Conservation (phyloP, 2,888 invertebrate species). For the Aporophyla lueneburgensis region DNA sequence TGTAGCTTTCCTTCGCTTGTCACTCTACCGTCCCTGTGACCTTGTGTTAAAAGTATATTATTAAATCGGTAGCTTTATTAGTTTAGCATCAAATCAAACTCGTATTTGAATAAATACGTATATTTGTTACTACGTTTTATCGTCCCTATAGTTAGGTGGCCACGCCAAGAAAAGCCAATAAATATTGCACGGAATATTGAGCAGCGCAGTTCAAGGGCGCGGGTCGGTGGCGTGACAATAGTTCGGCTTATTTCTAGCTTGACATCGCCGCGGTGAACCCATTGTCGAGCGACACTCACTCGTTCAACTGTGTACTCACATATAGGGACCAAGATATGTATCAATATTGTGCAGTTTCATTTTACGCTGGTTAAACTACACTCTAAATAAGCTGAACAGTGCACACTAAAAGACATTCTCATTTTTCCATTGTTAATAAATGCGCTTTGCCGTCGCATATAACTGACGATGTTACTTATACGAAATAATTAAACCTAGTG, state of each 20-base stretch:
- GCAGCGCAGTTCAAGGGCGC: slow-evolving; percentile 58
- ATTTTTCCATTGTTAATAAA: slow-evolving; percentile 77
- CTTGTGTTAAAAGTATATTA: slow-evolving; percentile 35
- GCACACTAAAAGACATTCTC: slow-evolving; percentile 85
- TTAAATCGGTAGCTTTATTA: slow-evolving; percentile 64
- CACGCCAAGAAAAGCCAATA: slow-evolving; percentile 36
- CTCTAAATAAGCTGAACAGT: slow-evolving; percentile 63
- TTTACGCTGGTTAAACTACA: slow-evolving; percentile 65
- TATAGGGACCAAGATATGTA: slow-evolving; percentile 82
- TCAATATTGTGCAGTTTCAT: slow-evolving; percentile 69
- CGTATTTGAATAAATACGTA: slow-evolving; percentile 47
- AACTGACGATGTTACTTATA: slow-evolving; percentile 74
- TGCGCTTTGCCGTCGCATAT: slow-evolving; percentile 71
- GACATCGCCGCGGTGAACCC: slow-evolving; percentile 62
- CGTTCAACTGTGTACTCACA: slow-evolving; percentile 72
- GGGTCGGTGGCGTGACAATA: slow-evolving; percentile 65
- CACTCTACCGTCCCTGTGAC: slow-evolving; percentile 61
- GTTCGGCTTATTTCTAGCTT: slow-evolving; percentile 68
- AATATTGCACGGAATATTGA: slow-evolving; percentile 46
- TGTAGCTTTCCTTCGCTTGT: slow-evolving; percentile 65
- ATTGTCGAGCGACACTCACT: slow-evolving; percentile 68
- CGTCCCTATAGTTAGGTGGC: slow-evolving; percentile 32
- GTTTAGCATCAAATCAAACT: slow-evolving; percentile 49
- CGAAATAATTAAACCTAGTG: slow-evolving; percentile 79
- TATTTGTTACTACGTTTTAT: slow-evolving; percentile 53